A percentile compares a stretch with the other conserved stretches of the same genome.
phyloP scores from a whole-genome alignment of 2,797 vertebrate species.

The Schizopygopsis malacanthus region DNA sequence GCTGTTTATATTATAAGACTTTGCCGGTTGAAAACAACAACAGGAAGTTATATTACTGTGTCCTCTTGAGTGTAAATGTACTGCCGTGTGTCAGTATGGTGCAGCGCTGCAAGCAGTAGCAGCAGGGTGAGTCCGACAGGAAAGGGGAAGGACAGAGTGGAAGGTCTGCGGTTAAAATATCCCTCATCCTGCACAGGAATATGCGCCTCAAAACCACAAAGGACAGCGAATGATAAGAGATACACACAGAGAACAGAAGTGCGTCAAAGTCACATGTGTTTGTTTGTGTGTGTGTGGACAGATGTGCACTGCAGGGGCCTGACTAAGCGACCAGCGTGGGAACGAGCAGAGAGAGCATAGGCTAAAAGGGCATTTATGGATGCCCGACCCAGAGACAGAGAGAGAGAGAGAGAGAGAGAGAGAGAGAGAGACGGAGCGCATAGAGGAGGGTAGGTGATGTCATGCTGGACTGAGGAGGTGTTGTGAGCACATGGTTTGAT shows the following conservation, averaged over 20 bases:
- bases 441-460: constrained; percentile 4
- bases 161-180: constrained; percentile 44
- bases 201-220: constrained; percentile 37
- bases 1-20: background rate
- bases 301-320: constrained; percentile 32
- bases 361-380: constrained; percentile 39
- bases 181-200: constrained; percentile 43
- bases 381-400: background rate
- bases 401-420: background rate
- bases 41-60: background rate
- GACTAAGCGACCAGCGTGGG: constrained; percentile 44
- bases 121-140: background rate
- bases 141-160: constrained; percentile 44
- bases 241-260: constrained; percentile 22
- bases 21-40: background rate
- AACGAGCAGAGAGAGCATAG: constrained; percentile 36
- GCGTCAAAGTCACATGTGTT: constrained; percentile 30
- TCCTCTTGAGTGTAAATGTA: background rate
- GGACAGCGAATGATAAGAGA: constrained; percentile 24
- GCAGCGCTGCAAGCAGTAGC: too few species aligned
- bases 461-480: background rate
- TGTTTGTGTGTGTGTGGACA: constrained; percentile 37
- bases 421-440: background rate
- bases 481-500: constrained; percentile 45
- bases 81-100: background rate